Evolutionary conservation across 2,113 vertebrate species (phyloP).

Genomic region (Diphyllodes magnificus): DNA sequence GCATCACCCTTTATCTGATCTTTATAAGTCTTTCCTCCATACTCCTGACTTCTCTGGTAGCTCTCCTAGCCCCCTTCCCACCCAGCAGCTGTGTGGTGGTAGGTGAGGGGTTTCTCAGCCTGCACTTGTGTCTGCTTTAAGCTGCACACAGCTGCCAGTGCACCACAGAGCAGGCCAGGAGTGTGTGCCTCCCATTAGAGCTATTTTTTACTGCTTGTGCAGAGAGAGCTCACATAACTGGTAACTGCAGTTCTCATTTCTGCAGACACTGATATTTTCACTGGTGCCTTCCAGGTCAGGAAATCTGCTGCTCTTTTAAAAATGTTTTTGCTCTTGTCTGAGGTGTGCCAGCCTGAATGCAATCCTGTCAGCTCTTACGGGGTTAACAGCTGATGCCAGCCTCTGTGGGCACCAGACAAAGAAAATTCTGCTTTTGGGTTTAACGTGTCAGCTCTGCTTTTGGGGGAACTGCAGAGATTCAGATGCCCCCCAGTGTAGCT

Average conservation of each 20-base stretch:
- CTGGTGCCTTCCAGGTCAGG: neutral
- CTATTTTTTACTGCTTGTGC: neutral
- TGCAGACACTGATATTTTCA: neutral
- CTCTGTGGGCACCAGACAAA: neutral
- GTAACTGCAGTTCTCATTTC: neutral
- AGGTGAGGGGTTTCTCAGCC: neutral
- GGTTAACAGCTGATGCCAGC: neutral
- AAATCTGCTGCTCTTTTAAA: neutral
- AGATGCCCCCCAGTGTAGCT: neutral
- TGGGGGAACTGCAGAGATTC: neutral
- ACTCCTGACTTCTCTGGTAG: neutral
- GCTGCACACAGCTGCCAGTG: neutral
- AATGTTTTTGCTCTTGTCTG: neutral
- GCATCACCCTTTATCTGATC: neutral
- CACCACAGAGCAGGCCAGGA: neutral
- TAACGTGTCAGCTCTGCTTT: neutral
- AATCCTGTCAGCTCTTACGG: neutral
- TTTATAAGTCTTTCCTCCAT: neutral
- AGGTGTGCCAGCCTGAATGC: neutral
- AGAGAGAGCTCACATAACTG: neutral
- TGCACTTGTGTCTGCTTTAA: neutral
- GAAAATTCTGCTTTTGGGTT: constrained; percentile 5
- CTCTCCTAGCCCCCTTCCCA: neutral
- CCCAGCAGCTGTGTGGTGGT: neutral
- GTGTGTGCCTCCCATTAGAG: neutral